phyloP scores from a whole-genome alignment of 1,140 invertebrate species.

The Eueides isabella region DNA sequence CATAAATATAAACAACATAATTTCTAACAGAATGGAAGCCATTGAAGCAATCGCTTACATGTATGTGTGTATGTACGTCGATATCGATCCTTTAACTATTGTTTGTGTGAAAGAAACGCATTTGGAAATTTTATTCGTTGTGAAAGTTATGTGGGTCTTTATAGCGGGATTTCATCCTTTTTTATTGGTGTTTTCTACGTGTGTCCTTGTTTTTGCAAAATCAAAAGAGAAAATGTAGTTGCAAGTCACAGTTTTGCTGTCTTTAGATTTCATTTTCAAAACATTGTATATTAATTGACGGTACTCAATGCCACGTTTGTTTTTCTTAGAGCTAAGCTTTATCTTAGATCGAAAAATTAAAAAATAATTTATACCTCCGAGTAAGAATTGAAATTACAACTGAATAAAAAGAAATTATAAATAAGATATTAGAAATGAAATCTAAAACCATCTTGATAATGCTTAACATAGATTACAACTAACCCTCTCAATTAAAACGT shows the following conservation, averaged over 20 bases:
- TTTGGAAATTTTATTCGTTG: neutral
- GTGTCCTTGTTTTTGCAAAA: neutral
- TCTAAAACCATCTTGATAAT: no score
- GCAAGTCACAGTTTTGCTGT: neutral
- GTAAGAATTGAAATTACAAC: no score
- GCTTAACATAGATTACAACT: neutral
- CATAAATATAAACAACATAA: slow-evolving; percentile 3
- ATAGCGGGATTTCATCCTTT: neutral
- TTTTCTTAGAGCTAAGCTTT: no score
- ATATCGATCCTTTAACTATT: neutral
- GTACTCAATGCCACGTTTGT: no score
- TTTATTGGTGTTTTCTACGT: neutral
- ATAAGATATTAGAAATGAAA: no score
- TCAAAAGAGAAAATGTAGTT: neutral
- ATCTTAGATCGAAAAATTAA: no score
- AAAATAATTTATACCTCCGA: no score
- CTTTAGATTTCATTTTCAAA: no score
- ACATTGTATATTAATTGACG: no score
- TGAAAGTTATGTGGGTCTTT: neutral
- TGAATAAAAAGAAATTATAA: no score
- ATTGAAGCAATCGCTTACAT: neutral
- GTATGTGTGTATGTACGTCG: neutral
- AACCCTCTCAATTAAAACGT: slow-evolving; percentile 7
- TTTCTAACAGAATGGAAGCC: slow-evolving; percentile 2
- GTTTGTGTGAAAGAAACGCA: neutral